Evolutionary conservation across 1,140 invertebrate genomes (phyloP), one percentile per base, ranked within the genome.

Genomic region (Atta texana): DNA sequence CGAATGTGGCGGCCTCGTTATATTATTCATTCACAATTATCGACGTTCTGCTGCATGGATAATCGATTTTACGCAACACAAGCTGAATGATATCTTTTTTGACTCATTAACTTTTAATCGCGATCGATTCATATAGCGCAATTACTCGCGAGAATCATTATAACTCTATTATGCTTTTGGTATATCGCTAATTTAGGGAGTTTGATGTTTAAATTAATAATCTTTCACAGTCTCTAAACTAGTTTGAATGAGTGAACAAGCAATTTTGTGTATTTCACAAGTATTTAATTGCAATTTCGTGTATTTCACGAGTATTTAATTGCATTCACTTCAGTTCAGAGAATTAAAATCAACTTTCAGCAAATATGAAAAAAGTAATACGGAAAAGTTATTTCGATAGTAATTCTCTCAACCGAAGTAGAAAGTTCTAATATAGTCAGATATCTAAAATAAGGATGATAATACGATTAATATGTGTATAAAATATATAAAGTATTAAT

Each of bases 11-110:
- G 55, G 24, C 39, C 12, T 34, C 55, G 24, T 74, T 84, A 21
- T 28, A 84, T 74, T 24, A 53, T 57, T 49, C 68, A 68, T 71
- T 69, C 77, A 34, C 21, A 8, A 71, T 18, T 59, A 49, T 49
- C 66, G 7, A 16, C n/a, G 7, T 44, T 24, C 28, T 44, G 34
- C 12, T 34, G 64, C 44, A 3, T 44, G 31, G 21, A 28, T 12
- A n/a, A 69, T 55, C n/a, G 39, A 78, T 57, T 75, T 75, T 34
- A 21, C 28, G 44, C 53, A 6, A 24, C 39, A 21, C 24, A 24
- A 21, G 10, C 34, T 7, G 24, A 31, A 63, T 14, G 16, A 55
- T 71, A 71, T 69, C 31, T 55, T 28, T 55, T 28, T 31, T 21
- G 2, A 51, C 6, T 39, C 24, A 3, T 64, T 51, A 66, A 51